Base-by-base conservation (phyloP, 2,113 vertebrate species). In the Oryzias javanicus region DNA sequence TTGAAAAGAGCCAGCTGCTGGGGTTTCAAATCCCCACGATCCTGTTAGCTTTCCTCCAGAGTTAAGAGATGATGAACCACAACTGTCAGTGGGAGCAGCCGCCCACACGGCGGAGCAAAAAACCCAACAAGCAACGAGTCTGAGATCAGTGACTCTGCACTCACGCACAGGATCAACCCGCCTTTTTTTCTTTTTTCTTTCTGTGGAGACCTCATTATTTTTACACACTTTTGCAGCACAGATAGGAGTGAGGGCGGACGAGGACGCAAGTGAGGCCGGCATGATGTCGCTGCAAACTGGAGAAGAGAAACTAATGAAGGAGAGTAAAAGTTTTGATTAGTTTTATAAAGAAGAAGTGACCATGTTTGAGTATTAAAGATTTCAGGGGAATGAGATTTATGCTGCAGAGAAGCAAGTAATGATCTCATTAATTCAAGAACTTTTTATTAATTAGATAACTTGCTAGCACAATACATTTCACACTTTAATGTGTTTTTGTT, bases 151-250 rank as follows among this genome's bases (percentile, higher is more conserved):
- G 35, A 35, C 35, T 10, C 35, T 12, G 35, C 35, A 35, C 35
- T 29, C 27, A 29, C 27, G 6, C 29, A 35, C 8, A 35, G 29
- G 29, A 18, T 64, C 41, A 65, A 55, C 25, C 24, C 24, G 51
- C 12, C 42, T 60, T 80, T 67, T 70, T 59, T 63, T 55, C 27
- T 5, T 44, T 51, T 4, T 41, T 55, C 56, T 12, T 35, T 66
- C 70, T 55, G 16, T 12, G 0, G 17, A 42, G 49, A 24, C 27
- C 57, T 78, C 62, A 51, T 78, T 84, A 78, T 72, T 72, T 60
- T 64, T 54, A 64, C 46, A 20, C 48, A 47, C 19, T 55, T 35
- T 35, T 12, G 40, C 46, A 41, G 15, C 17, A 17, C 8, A 17
- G 64, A 48, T 6, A 49, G 49, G 20, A 24, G 40, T 20, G 57